A percentile compares a stretch with the other conserved stretches of the same genome.
phyloP scores from a whole-genome alignment of 2,113 vertebrate genomes.

The Hydropotes inermis region DNA sequence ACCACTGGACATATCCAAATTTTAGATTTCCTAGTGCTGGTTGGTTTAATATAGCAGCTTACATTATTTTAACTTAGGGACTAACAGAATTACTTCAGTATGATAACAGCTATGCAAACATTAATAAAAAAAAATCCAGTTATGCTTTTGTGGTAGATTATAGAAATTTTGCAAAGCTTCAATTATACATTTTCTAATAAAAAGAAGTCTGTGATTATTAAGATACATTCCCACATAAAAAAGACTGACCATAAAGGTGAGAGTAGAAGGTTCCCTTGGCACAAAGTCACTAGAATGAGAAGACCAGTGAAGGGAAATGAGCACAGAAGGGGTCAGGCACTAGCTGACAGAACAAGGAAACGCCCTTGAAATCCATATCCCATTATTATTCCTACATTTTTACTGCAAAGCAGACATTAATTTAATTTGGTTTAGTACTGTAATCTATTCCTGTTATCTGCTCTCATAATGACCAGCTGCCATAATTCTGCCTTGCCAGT shows the following conservation, averaged over 20 bases:
- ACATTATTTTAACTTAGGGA: not conserved
- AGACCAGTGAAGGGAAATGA: not conserved
- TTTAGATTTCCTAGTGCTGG: not conserved
- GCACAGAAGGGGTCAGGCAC: not conserved
- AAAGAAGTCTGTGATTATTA: not conserved
- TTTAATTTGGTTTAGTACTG: conserved; percentile 10
- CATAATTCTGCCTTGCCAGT: not conserved
- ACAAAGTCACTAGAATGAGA: not conserved
- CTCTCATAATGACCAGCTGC: not conserved
- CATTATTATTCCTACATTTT: not conserved
- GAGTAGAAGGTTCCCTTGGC: not conserved
- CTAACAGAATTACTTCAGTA: not conserved
- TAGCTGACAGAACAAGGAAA: not conserved
- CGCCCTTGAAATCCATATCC: not conserved
- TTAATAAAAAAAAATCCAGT: not conserved
- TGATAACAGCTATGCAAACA: not conserved
- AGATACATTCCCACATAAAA: not conserved
- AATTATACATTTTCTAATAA: not conserved
- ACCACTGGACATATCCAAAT: not conserved
- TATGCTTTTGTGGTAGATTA: not conserved
- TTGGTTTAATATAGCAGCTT: not conserved
- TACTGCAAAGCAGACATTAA: not conserved
- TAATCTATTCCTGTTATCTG: not conserved
- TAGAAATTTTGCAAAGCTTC: not conserved
- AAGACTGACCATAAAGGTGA: not conserved